A percentile compares a stretch with the other conserved stretches of the same genome.
These are phyloP conservation scores for Pseudolaguvia tuberculata DNA, from an alignment of 2,113 vertebrate species.

Conservation along the genomic window DNA sequence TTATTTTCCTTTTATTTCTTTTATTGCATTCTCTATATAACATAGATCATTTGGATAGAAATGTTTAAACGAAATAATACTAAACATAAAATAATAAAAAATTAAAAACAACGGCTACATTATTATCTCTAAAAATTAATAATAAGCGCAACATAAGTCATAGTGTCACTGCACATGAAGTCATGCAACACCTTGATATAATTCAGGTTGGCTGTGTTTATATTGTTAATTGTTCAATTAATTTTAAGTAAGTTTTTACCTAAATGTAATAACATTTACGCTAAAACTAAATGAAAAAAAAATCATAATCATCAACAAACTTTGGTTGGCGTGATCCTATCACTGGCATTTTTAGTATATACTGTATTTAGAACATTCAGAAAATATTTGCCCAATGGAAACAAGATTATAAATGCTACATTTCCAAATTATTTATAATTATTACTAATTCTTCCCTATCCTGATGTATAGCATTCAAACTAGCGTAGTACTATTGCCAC, in stretches of 20 bases:
- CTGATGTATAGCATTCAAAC: constrained; percentile 21
- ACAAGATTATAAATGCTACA: too few relatives aligned
- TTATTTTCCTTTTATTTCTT: not conserved
- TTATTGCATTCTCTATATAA: not conserved
- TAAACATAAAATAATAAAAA: not conserved
- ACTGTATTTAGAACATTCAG: too few relatives aligned
- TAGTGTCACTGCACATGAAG: not conserved
- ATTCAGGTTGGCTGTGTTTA: not conserved
- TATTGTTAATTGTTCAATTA: too few relatives aligned
- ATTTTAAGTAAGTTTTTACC: too few relatives aligned
- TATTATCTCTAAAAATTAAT: not conserved
- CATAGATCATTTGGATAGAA: not conserved
- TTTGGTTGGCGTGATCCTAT: constrained; percentile 44
- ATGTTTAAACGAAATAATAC: not conserved
- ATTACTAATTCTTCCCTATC: not conserved
- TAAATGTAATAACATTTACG: too few relatives aligned
- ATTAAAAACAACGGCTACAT: not conserved
- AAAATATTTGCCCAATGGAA: not conserved
- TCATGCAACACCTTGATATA: too few relatives aligned
- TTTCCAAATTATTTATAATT: not conserved
- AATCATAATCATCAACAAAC: constrained; percentile 10
- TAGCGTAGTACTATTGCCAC: constrained; percentile 27
- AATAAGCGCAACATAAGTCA: not conserved
- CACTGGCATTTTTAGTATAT: constrained; percentile 9
- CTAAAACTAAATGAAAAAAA: too few relatives aligned